These are phyloP conservation scores for Pseudomyrmex concolor DNA, from an alignment of 1,140 invertebrate genomes.

Conservation along the genomic window DNA sequence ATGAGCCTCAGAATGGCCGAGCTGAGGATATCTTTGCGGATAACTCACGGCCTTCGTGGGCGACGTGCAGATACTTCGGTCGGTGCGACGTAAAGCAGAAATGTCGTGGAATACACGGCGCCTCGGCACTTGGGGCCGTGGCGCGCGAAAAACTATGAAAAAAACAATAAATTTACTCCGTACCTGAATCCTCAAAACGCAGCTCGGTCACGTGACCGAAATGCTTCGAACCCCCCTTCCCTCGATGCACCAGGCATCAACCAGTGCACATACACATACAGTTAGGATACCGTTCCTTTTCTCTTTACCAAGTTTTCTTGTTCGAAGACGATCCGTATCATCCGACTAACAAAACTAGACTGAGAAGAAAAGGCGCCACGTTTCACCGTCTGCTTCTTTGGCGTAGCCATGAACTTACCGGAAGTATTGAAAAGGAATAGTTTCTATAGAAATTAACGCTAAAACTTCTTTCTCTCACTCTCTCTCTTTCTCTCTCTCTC, in stretches of 20 bases:
- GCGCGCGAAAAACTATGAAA: constrained; percentile 79
- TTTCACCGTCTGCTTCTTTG: too few relatives aligned
- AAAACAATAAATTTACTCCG: constrained; percentile 80
- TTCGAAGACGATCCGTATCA: not conserved
- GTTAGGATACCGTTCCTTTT: constrained; percentile 57
- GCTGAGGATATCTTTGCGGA: constrained; percentile 58
- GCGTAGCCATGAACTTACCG: too few relatives aligned
- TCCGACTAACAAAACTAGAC: too few relatives aligned
- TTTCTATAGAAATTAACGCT: too few relatives aligned
- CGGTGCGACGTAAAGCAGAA: constrained; percentile 67
- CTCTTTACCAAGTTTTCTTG: constrained; percentile 58
- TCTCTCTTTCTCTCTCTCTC: too few relatives aligned
- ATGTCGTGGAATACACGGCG: constrained; percentile 67
- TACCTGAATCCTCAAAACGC: constrained; percentile 84
- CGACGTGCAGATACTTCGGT: constrained; percentile 67
- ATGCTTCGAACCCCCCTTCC: constrained; percentile 58
- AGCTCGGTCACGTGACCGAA: constrained; percentile 83
- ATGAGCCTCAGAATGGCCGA: constrained; percentile 65
- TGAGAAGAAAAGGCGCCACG: too few relatives aligned
- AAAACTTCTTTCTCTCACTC: too few relatives aligned
- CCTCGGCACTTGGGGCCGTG: constrained; percentile 73
- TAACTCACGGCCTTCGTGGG: constrained; percentile 75
- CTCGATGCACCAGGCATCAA: constrained; percentile 49
- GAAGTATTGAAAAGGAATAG: too few relatives aligned
- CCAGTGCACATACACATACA: constrained; percentile 40